phyloP scores from a whole-genome alignment of 2,113 vertebrate species.

The Patagioenas fasciata region DNA sequence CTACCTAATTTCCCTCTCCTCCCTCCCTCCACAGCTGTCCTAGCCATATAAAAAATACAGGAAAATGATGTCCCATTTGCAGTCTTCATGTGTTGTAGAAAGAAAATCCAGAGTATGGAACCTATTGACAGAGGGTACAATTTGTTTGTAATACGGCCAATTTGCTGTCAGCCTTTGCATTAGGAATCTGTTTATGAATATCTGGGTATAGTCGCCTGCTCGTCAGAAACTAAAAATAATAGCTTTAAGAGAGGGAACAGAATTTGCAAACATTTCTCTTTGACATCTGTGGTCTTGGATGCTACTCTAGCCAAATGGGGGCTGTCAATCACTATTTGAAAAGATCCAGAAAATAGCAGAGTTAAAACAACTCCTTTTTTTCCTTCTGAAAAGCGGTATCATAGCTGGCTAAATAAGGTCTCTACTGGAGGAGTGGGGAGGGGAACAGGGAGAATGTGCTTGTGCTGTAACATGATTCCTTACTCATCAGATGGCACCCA shows the following conservation, averaged over 20 bases:
- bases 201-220: constrained; percentile 8
- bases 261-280: constrained; percentile 60
- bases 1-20: not conserved
- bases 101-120: constrained; percentile 15
- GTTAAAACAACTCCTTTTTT: not conserved
- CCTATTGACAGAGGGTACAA: not conserved
- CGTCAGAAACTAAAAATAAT: constrained; percentile 55
- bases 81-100: not conserved
- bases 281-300: constrained; percentile 36
- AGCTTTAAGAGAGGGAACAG: constrained; percentile 17
- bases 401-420: constrained; percentile 52
- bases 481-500: constrained; percentile 62
- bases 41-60: not conserved
- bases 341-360: constrained; percentile 23
- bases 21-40: not conserved
- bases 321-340: constrained; percentile 38
- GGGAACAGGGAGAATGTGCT: not conserved
- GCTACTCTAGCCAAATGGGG: constrained; percentile 10
- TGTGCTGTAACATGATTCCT: constrained; percentile 45
- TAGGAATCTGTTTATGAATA: constrained; percentile 43
- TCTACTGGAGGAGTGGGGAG: not conserved
- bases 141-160: constrained; percentile 7
- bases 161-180: constrained; percentile 24
- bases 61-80: not conserved
- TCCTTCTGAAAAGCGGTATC: not conserved